Conservation (phyloP, 2,797 vertebrate genomes). For the Ptychadena robeensis region DNA sequence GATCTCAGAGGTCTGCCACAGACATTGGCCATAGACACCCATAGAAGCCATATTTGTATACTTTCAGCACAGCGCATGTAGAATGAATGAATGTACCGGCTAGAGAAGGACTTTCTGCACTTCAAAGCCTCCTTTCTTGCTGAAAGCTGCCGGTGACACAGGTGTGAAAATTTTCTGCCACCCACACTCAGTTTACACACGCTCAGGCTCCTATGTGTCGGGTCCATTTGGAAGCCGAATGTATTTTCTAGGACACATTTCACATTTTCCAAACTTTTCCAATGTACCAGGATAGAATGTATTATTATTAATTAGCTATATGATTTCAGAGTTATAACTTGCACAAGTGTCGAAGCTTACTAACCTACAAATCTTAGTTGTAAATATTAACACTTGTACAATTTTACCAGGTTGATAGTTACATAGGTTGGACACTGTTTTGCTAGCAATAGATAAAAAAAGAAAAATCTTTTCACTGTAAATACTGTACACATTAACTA, state of each 20-base stretch:
- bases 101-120: conserved; percentile 9
- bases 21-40: background rate
- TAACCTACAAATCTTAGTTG: background rate
- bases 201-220: conserved; percentile 45
- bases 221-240: conserved; percentile 48
- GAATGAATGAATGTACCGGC: conserved; percentile 1
- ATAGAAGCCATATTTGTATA: background rate
- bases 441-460: background rate
- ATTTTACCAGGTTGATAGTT: background rate
- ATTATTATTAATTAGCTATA: conserved; percentile 32
- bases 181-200: conserved; percentile 51
- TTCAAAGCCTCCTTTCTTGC: conserved; percentile 43
- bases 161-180: conserved; percentile 49
- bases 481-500: background rate
- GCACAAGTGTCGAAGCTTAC: background rate
- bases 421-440: background rate
- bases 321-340: background rate
- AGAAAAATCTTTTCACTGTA: background rate
- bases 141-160: conserved; percentile 48
- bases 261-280: conserved; percentile 48
- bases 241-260: conserved; percentile 38
- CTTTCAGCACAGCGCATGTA: background rate
- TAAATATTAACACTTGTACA: background rate
- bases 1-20: background rate
- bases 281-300: conserved; percentile 9